phyloP scores from a whole-genome alignment of 1,140 invertebrate species.

The Drosophila sulfurigaster region DNA sequence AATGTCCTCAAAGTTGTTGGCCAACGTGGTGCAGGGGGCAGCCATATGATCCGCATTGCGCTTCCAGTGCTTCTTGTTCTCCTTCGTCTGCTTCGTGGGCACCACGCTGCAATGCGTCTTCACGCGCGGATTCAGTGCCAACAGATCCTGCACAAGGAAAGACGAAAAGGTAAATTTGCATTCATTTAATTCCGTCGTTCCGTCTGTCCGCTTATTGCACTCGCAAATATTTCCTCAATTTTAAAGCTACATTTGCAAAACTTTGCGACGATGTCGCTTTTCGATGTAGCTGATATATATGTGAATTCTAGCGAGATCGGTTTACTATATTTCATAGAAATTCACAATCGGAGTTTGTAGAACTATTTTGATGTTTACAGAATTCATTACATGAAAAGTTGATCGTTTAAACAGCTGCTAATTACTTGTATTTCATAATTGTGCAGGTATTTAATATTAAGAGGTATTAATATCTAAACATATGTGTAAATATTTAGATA shows the following conservation, averaged over 20 bases:
- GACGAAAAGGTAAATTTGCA: not conserved
- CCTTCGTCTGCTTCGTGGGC: conserved; percentile 93
- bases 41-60: conserved; percentile 92
- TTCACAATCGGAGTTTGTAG: no score
- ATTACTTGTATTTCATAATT: not conserved
- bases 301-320: no score
- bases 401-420: not conserved
- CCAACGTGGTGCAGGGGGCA: conserved; percentile 90
- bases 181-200: no score
- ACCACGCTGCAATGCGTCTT: conserved; percentile 90
- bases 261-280: not conserved
- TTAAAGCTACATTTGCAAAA: not conserved
- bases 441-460: no score
- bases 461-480: no score
- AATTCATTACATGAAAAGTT: no score
- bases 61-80: conserved; percentile 97
- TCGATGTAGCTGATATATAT: no score
- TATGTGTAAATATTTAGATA: not conserved
- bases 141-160: conserved; percentile 89
- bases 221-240: not conserved
- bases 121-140: conserved; percentile 94
- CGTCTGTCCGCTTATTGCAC: not conserved
- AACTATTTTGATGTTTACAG: no score
- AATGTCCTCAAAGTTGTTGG: conserved; percentile 98
- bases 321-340: no score